Evolutionary conservation across 2,888 invertebrate genomes (phyloP).

Genomic region (Arenicola marina): DNA sequence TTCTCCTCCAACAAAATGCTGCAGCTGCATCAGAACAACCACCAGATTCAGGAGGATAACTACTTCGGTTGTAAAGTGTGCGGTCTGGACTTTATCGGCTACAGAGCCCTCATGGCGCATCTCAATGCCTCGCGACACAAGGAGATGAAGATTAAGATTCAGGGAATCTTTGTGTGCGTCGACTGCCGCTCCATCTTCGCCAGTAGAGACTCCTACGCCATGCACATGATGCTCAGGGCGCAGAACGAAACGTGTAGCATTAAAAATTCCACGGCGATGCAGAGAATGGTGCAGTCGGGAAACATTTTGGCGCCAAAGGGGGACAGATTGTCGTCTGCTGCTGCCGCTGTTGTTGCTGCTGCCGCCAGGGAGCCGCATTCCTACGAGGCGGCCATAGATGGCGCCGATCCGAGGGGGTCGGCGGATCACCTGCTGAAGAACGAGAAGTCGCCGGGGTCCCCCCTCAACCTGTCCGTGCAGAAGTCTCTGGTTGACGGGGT

Average conservation of each 20-base stretch:
- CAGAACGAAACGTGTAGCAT: slow-evolving; percentile 45
- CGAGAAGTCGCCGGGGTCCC: too few species aligned
- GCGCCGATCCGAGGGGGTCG: too few species aligned
- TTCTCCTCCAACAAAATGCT: slow-evolving; percentile 35
- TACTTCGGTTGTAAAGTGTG: slow-evolving; percentile 35
- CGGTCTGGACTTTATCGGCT: slow-evolving; percentile 26
- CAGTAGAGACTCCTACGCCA: slow-evolving; percentile 59
- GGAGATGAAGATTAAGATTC: slow-evolving; percentile 38
- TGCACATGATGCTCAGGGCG: slow-evolving; percentile 61
- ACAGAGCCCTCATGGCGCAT: slow-evolving; percentile 31
- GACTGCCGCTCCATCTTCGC: slow-evolving; percentile 56
- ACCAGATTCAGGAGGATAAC: slow-evolving; percentile 19
- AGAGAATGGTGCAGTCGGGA: too few species aligned
- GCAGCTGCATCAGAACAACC: slow-evolving; percentile 25
- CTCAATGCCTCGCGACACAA: slow-evolving; percentile 32
- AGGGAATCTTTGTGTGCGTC: slow-evolving; percentile 52
- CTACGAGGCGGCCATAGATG: too few species aligned
- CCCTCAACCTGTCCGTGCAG: too few species aligned
- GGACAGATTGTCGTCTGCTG: too few species aligned
- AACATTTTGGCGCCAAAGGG: too few species aligned
- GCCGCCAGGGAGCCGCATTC: too few species aligned
- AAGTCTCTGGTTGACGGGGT: too few species aligned
- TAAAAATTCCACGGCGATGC: not conserved
- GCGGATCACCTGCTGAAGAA: too few species aligned
- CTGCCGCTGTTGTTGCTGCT: too few species aligned